Base-by-base conservation (phyloP, 2,113 vertebrate species). In the Chloebia gouldiae region DNA sequence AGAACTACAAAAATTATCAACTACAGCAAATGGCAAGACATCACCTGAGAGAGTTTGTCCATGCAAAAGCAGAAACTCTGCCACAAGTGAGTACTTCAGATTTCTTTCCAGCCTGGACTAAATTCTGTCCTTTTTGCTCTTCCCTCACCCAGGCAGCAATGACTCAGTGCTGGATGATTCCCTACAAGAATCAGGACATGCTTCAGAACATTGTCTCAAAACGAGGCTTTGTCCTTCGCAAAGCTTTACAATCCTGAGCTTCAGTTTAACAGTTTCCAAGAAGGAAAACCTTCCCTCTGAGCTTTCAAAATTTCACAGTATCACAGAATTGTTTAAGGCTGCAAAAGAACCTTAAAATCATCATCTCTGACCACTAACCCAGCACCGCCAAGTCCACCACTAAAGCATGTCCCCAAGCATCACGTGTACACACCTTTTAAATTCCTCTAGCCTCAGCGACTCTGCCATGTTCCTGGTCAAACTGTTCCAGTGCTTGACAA, bases 381-480 rank as follows among this genome's bases (percentile, higher is more conserved):
- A 51, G 10, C 15, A 18, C 11, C 47, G 50, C 13, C 49, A 68
- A 75, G 35, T 7, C 20, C 35, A 69, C 37, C 24, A 33, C 16
- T 49, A 33, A 61, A 42, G 31, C 37, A 25, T 0, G 3, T 19
- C 28, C 59, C 14, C 3, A 45, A 3, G 10, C 1, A 0, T 24
- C 11, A 42, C 7, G 2, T 22, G 51, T 8, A 15, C 15, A 9
- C 0, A 0, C 22, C 66, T 50, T 56, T 57, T 42, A 13, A 72
- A 50, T 27, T 31, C 27, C 44, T 33, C 35, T 45, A 42, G 27
- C 31, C 23, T 31, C 28, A 24, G n/a, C 1, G 30, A 68, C 5
- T 59, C 21, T 6, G 17, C 22, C 45, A 17, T 0, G 0, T 5
- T 27, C 79, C 30, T 33, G 10, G 18, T 31, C 42, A 78, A 49